Evolutionary conservation across 2,113 vertebrate genomes (phyloP).

Genomic region (Poeciliopsis retropinna): DNA sequence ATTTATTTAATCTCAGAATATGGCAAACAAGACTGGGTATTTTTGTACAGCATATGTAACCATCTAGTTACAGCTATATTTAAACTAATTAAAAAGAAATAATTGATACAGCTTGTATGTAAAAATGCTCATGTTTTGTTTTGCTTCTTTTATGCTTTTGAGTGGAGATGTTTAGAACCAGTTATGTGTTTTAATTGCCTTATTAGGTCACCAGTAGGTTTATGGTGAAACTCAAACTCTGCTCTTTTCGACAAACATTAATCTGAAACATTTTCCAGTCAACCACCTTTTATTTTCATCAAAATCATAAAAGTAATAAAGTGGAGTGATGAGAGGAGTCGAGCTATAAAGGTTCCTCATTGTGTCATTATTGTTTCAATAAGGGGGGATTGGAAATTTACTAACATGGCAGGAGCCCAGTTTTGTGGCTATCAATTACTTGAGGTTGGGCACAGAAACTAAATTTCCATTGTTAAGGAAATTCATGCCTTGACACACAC

Average conservation of each 20-base stretch:
- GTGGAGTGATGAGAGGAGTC: constrained; percentile 47
- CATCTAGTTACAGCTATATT: not conserved
- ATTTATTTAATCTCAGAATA: not conserved
- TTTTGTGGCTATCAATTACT: constrained; percentile 67
- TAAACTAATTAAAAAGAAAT: not conserved
- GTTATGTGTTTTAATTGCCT: not conserved
- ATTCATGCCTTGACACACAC: constrained; percentile 51
- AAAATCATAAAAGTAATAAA: constrained; percentile 44
- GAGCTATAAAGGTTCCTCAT: constrained; percentile 42
- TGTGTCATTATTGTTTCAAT: constrained; percentile 64
- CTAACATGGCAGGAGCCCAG: constrained; percentile 52
- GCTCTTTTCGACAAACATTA: not conserved
- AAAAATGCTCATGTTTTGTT: too few species aligned
- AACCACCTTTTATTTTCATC: constrained; percentile 29
- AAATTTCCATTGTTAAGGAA: constrained; percentile 76
- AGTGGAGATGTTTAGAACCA: not conserved
- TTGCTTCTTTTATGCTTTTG: too few species aligned
- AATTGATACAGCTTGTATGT: not conserved
- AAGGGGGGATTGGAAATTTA: constrained; percentile 67
- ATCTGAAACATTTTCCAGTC: constrained; percentile 38
- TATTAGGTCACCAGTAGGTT: not conserved
- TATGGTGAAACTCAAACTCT: not conserved
- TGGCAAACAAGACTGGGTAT: not conserved
- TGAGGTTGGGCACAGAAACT: constrained; percentile 64
- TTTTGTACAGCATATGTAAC: not conserved